phyloP scores from a whole-genome alignment of 2,113 vertebrate genomes.

The Vulpes lagopus region DNA sequence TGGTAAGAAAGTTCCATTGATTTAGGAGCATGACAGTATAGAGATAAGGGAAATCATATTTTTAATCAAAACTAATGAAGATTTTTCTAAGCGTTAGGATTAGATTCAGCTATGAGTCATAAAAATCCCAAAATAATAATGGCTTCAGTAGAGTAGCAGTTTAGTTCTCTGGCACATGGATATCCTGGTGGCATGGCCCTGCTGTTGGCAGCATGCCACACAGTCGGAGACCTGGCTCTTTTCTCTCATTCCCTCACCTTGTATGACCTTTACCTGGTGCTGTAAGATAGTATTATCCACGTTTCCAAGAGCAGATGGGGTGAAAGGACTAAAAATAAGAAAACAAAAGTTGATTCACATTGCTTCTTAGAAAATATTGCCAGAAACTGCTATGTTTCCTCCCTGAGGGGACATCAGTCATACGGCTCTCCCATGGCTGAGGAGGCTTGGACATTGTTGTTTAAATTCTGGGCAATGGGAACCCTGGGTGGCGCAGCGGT shows the following conservation, averaged over 20 bases:
- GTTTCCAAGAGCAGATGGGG: neutral
- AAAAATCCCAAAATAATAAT: neutral
- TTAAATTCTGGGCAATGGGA: neutral
- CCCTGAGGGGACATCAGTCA: neutral
- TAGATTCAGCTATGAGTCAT: neutral
- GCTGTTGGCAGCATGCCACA: neutral
- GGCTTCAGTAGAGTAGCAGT: neutral
- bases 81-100: neutral
- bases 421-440: rapidly evolving
- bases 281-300: neutral
- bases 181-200: too few relatives aligned
- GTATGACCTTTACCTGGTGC: neutral
- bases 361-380: neutral
- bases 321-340: neutral
- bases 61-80: neutral
- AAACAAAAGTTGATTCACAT: rapidly evolving
- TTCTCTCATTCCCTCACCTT: neutral
- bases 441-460: neutral
- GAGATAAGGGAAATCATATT: neutral
- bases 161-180: neutral
- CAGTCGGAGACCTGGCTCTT: neutral
- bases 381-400: neutral
- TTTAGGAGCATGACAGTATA: neutral
- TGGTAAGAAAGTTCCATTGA: neutral
- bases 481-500: too few relatives aligned